Base-by-base conservation (phyloP, 2,797 vertebrate genomes). In the Poeciliopsis infans region DNA sequence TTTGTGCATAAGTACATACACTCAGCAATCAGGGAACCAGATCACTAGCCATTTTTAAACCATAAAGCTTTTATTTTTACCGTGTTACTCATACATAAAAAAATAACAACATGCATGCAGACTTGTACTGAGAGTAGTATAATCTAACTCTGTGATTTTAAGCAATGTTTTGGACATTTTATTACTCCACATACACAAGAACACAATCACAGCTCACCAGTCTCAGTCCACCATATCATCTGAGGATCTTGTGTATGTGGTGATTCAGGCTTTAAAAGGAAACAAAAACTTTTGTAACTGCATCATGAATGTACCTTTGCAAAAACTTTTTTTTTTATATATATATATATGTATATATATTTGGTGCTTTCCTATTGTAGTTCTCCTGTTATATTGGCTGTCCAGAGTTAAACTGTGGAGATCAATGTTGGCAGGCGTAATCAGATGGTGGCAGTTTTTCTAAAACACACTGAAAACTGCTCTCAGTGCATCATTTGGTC, bases 381-480 rank as follows among this genome's bases (percentile, higher is more conserved):
- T 23, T 78, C 33, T 77, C 74, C 82, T 57, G 49, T 79, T 79
- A 76, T 87, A 87, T 83, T 85, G 87, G 87, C 86, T 86, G 80
- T 75, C 86, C 47, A 82, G 89, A 89, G 59, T 89, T 86, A 84
- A 88, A 91, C 90, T 79, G 81, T 74, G 79, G 75, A 47, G 86
- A 90, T 41, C 28, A 77, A 75, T 73, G 78, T 64, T 87, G 85
- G 85, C 88, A 87, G 85, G 70, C 70, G 85, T 80, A 31, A 81
- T 85, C 85, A 86, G 83, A 85, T 76, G 79, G 77, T 92, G 93
- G 93, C 94, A 94, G 94, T 93, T 89, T 90, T 82, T 87, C 74
- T 77, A 45, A 85, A 86, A 90, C 11, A 28, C 88, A 84, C 78
- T 79, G 85, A 86, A 77, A 90, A 74, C 82, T 70, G 36, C 61